Percentiles rank a stretch among this genome's conserved stretches.
Conservation (phyloP, 30 jellyfish, hydroid and myxozoan species). For the Nemopilema nomurai region DNA sequence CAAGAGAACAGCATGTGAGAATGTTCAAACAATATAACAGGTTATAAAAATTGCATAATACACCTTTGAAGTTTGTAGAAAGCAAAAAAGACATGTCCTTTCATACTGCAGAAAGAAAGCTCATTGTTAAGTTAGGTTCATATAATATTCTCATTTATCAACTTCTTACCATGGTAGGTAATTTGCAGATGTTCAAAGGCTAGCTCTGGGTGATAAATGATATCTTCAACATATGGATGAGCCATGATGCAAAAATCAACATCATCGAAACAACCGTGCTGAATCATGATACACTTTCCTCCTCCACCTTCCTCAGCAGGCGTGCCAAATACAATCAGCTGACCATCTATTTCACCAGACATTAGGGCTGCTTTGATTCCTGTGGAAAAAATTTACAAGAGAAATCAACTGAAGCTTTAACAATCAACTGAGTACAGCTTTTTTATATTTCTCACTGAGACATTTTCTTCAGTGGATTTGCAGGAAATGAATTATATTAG, state of each 20-base stretch:
- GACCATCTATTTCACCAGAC: slow-evolving; percentile 12
- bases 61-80: too few relatives aligned
- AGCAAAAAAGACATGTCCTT: too few relatives aligned
- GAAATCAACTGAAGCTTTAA: too few relatives aligned
- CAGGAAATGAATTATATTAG: neutral
- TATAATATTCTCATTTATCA: neutral
- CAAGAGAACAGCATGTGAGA: too few relatives aligned
- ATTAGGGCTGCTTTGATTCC: slow-evolving; percentile 52
- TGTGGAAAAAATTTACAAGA: slow-evolving; percentile 4
- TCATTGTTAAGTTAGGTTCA: too few relatives aligned
- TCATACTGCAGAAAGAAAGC: too few relatives aligned
- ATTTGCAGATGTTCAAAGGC: slow-evolving; percentile 51
- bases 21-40: too few relatives aligned
- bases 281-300: slow-evolving; percentile 77
- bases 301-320: slow-evolving; percentile 98
- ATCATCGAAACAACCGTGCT: slow-evolving; percentile 83
- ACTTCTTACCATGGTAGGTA: slow-evolving; percentile 54
- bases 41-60: too few relatives aligned
- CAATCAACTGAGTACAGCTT: too few relatives aligned
- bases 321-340: slow-evolving; percentile 86
- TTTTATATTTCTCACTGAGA: too few relatives aligned
- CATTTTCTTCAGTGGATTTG: neutral
- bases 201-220: slow-evolving; percentile 58
- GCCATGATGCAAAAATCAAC: slow-evolving; percentile 93
- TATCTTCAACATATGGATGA: slow-evolving; percentile 80